Evolutionary conservation across 2,113 vertebrate species (phyloP).

Genomic region (Rousettus leschenaultii): DNA sequence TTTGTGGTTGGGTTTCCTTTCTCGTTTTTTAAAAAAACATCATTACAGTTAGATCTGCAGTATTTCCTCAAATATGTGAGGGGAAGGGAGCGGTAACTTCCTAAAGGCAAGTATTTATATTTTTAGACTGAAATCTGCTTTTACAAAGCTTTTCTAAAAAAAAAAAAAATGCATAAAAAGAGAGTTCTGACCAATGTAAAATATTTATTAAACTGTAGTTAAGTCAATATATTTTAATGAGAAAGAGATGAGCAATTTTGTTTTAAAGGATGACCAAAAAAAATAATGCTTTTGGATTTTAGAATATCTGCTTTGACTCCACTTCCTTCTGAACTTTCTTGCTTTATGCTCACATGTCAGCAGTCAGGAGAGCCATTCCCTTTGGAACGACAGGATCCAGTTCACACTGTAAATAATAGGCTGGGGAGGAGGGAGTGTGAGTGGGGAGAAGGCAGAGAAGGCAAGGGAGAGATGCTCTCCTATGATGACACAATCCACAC

Average conservation of each 20-base stretch:
- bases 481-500: background rate
- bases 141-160: constrained; percentile 16
- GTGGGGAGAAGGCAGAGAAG: background rate
- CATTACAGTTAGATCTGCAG: constrained; percentile 18
- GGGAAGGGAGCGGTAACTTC: constrained; percentile 75
- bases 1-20: constrained; percentile 2
- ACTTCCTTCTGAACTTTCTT: background rate
- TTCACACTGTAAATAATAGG: background rate
- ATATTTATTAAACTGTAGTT: background rate
- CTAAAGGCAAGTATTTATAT: constrained; percentile 70
- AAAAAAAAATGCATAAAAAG: background rate
- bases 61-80: constrained; percentile 69
- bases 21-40: background rate
- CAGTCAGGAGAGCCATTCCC: background rate
- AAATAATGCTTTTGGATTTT: background rate
- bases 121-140: constrained; percentile 57
- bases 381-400: too few species aligned
- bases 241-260: background rate
- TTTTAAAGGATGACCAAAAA: background rate
- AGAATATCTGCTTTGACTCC: background rate
- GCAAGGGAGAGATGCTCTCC: background rate
- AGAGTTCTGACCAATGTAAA: background rate
- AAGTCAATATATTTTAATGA: background rate
- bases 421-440: accelerated
- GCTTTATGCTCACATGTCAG: background rate